These are phyloP conservation scores for Myotis davidii DNA, from an alignment of 2,113 vertebrate genomes.

Conservation along the genomic window DNA sequence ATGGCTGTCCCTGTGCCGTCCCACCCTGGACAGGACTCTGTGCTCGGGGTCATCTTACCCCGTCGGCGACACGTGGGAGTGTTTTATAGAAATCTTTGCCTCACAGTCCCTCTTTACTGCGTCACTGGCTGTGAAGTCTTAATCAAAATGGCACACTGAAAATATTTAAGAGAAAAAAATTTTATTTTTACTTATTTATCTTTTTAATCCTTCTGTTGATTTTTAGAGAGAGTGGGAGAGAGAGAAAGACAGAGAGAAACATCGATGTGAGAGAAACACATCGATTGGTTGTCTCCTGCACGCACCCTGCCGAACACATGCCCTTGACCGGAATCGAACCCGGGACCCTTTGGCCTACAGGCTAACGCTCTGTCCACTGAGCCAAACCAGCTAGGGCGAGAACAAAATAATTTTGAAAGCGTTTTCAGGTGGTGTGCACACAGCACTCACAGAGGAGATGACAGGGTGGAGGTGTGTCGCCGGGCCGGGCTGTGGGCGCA, in stretches of 20 bases:
- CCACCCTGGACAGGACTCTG: background rate
- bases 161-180: background rate
- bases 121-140: background rate
- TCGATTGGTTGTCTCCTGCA: too few relatives aligned
- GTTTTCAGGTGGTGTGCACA: background rate
- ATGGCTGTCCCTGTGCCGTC: accelerated
- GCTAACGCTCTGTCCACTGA: too few relatives aligned
- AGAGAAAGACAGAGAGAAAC: too few relatives aligned
- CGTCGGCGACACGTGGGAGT: background rate
- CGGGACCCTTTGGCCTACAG: too few relatives aligned
- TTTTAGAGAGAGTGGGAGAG: too few relatives aligned
- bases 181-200: too few relatives aligned
- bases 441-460: background rate
- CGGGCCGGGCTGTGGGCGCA: too few relatives aligned
- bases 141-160: background rate
- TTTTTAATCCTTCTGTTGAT: too few relatives aligned
- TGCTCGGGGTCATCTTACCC: background rate
- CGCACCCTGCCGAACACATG: too few relatives aligned
- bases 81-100: background rate
- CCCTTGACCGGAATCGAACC: too few relatives aligned
- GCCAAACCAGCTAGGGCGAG: too few relatives aligned
- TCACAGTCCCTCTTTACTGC: background rate
- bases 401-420: background rate
- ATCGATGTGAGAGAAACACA: too few relatives aligned
- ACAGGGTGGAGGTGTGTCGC: background rate